phyloP scores from a whole-genome alignment of 2,888 invertebrate genomes.

The Elgonia sp. region DNA sequence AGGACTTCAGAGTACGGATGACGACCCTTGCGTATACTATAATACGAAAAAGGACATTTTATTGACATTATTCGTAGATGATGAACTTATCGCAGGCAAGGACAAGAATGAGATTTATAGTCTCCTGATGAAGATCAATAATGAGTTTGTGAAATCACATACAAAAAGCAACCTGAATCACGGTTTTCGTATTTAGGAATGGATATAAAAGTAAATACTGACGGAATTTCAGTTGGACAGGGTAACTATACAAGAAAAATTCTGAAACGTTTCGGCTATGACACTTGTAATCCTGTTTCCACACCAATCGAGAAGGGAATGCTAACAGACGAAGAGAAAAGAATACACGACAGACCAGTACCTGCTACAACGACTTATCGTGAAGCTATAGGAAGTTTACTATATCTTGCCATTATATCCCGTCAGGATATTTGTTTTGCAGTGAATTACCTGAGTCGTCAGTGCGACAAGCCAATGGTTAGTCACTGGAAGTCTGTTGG shows the following conservation, averaged over 20 bases:
- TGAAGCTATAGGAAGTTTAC: conserved; percentile 76
- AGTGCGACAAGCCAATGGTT: conserved; percentile 68
- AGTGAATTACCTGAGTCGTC: conserved; percentile 12
- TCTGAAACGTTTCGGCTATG: not conserved
- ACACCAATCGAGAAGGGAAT: conserved; percentile 80
- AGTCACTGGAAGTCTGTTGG: conserved; percentile 76
- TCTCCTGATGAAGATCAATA: conserved; percentile 36
- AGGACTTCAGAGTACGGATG: not conserved
- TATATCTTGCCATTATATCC: conserved; percentile 46
- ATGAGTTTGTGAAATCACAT: not conserved
- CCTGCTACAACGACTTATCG: conserved; percentile 64
- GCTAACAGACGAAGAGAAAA: conserved; percentile 70
- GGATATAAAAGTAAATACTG: conserved; percentile 70
- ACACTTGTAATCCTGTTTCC: conserved; percentile 21
- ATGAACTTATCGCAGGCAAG: conserved; percentile 76
- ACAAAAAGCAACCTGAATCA: not conserved
- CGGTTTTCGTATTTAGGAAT: conserved; percentile 77
- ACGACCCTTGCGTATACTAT: not conserved
- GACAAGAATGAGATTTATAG: conserved; percentile 67
- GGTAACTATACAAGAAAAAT: conserved; percentile 78
- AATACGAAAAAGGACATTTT: not conserved
- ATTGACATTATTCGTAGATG: conserved; percentile 76
- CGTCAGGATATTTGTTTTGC: conserved; percentile 4
- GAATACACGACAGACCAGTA: conserved; percentile 59
- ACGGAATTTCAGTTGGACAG: conserved; percentile 78